Evolutionary conservation across 2,113 vertebrate species (phyloP), one percentile per base, ranked within the genome.

Genomic region (Petaurus breviceps): DNA sequence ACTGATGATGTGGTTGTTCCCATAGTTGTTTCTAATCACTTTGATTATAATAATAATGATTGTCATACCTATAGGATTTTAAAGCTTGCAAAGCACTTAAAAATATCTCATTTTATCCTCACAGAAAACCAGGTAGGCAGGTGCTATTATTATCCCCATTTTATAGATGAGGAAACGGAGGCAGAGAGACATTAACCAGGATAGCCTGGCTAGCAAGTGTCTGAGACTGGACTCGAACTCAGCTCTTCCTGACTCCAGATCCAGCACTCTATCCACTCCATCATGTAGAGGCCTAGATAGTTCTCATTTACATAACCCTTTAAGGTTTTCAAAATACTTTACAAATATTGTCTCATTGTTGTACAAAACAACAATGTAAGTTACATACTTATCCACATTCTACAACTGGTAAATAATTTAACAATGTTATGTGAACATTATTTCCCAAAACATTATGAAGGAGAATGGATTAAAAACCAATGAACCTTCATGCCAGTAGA

Each of bases 11-110:
- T 54, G 49, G 11, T 43, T 94, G 51, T 61, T 96, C 52, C 96
- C 89, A 91, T 54, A 93, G 77, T 3, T 8, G 94, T 92, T 89
- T 9, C 55, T 31, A 92, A 28, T 54, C 52, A 94, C 49, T 91
- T 92, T 49, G 68, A 54, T 94, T 96, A 84, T 2, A 92, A 94
- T 97, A 91, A 49, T 54, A 14, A 51, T 11, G 37, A 51, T 43
- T 95, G 90, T 91, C 91, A 94, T 92, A 37, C 14, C 37, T 68
- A 31, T 28, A 68, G 31, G 3, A 68, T 1, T 37, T 68, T 68
- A 68, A 6, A 16, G 11, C 37, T 68, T 68, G 61, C 12, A 68
- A 68, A 68, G 31, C 61, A 68, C 31, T 37, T 68, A 37, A 68
- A 68, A 55, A 68, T 50, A 50, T 61, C 22, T 95, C 24, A 37